Base-by-base conservation (phyloP, 1,140 invertebrate species). In the Drosophila repletoides region DNA sequence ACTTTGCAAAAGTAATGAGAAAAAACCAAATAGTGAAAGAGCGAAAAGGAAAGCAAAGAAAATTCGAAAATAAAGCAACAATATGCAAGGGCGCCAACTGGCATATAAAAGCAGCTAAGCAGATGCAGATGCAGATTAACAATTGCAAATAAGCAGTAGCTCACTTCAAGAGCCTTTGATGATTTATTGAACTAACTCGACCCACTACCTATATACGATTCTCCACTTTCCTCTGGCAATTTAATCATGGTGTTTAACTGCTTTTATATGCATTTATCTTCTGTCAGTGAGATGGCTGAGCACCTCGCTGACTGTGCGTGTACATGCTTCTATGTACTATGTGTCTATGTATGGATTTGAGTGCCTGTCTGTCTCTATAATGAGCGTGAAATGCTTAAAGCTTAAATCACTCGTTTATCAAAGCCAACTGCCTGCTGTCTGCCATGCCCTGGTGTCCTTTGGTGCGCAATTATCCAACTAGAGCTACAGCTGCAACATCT, bases 191-290 rank as follows among this genome's bases (percentile, higher is more conserved):
- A 81, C 72, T 72, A 80, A 68, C 31, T 9, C 12, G 15, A 14
- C 29, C 53, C 40, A 43, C 48, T 40, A 17, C 24, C 34, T n/a
- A n/a, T n/a, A n/a, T n/a, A n/a, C n/a, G n/a, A n/a, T n/a, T n/a
- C n/a, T n/a, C n/a, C n/a, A n/a, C n/a, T n/a, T n/a, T n/a, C n/a
- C n/a, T n/a, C n/a, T 48, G 34, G 60, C 60, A 56, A 80, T 81
- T 76, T 72, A 75, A 80, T 80, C 72, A 76, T 68, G 76, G 66
- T 64, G 58, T 59, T 72, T 65, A 61, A 64, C 70, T 69, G 76
- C 55, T 51, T 58, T 43, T 70, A 63, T 72, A 64, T 69, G 76
- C 55, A 46, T 58, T 43, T 70, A 63, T 72, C 55, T 63, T 51
- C 59, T 38, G 33, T 3, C 17, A 43, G 6, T 36, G 12, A n/a